Percentiles rank a stretch among this genome's conserved stretches.
These are phyloP conservation scores for Chalcis sispes DNA, from an alignment of 2,888 invertebrate genomes.

Conservation along the genomic window DNA sequence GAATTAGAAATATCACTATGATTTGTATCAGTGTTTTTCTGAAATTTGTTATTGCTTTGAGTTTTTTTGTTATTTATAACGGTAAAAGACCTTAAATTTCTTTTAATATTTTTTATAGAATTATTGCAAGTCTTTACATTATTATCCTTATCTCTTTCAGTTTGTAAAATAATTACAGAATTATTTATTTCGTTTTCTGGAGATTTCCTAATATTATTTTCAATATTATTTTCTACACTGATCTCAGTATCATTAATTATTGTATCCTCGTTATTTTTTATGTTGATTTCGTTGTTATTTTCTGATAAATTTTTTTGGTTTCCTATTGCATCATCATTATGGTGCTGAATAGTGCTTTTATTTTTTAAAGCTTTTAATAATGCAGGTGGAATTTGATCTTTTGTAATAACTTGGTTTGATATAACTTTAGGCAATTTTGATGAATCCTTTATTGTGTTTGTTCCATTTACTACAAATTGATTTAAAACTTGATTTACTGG, in stretches of 20 bases:
- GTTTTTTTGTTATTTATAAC: constrained; percentile 13
- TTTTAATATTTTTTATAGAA: constrained; percentile 18
- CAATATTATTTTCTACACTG: constrained; percentile 5
- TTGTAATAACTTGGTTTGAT: constrained; percentile 67
- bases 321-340: constrained; percentile 9
- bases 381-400: constrained; percentile 65
- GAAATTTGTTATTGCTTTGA: background rate
- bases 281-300: constrained; percentile 34
- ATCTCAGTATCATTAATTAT: background rate
- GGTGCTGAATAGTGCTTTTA: constrained; percentile 30
- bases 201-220: constrained; percentile 10
- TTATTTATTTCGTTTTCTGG: constrained; percentile 2
- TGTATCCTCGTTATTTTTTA: constrained; percentile 17
- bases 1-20: constrained; percentile 27
- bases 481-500: background rate
- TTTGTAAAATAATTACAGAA: constrained; percentile 15
- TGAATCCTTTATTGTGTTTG: constrained; percentile 14
- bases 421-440: constrained; percentile 65
- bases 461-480: constrained; percentile 24
- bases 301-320: background rate
- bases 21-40: constrained; percentile 15
- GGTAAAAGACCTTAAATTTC: background rate
- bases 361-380: constrained; percentile 62
- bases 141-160: background rate
- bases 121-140: constrained; percentile 1